These are phyloP conservation scores for Sorex maritimensis DNA, from an alignment of 2,797 vertebrate genomes.

Conservation along the genomic window DNA sequence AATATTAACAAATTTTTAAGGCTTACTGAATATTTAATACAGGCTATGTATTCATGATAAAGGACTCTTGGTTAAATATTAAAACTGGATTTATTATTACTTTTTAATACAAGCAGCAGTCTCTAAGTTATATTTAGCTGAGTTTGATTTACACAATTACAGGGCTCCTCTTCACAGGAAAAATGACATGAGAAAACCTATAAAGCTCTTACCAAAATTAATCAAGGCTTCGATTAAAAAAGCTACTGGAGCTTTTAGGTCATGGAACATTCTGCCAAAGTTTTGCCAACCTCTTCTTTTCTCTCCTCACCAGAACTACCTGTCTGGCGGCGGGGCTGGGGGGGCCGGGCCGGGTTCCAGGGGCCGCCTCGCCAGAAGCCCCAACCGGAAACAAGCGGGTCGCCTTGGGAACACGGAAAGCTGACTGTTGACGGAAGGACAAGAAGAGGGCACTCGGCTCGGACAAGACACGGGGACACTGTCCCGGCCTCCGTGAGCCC, in stretches of 20 bases:
- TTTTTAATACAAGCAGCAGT: background rate
- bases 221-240: conserved; percentile 16
- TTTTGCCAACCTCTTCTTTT: conserved; percentile 56
- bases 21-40: background rate
- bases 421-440: conserved; percentile 63
- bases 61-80: too few relatives aligned
- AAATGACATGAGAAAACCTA: background rate
- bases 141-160: background rate
- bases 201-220: too few relatives aligned
- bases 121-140: conserved; percentile 27
- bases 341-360: too few relatives aligned
- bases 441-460: conserved; percentile 78
- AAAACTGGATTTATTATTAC: too few relatives aligned
- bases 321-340: too few relatives aligned
- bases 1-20: conserved; percentile 17
- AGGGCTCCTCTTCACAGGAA: conserved; percentile 7
- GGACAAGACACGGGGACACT: conserved; percentile 83
- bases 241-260: conserved; percentile 5
- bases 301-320: background rate
- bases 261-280: conserved; percentile 14
- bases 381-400: conserved; percentile 75
- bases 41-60: too few relatives aligned
- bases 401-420: conserved; percentile 77
- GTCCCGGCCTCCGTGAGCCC: conserved; percentile 86
- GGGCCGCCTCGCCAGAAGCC: too few relatives aligned